A percentile compares a stretch with the other conserved stretches of the same genome.
These are phyloP conservation scores for Thryonomys swinderianus DNA, from an alignment of 2,113 vertebrate genomes.

Conservation along the genomic window DNA sequence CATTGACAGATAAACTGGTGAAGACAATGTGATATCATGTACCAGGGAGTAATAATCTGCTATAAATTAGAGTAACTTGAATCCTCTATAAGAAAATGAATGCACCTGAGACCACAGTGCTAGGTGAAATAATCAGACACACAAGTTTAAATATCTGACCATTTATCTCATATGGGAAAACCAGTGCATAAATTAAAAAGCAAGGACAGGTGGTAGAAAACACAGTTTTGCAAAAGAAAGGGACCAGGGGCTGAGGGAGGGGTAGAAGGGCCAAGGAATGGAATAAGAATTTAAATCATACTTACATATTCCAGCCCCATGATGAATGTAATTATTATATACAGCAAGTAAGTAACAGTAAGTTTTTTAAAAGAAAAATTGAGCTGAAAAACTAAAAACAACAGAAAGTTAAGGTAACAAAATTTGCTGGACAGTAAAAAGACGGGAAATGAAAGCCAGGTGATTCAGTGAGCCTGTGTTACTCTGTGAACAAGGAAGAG, in stretches of 20 bases:
- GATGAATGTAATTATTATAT: not conserved
- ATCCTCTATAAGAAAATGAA: not conserved
- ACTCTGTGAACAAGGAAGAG: not conserved
- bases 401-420: not conserved
- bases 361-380: not conserved
- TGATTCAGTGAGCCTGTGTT: not conserved
- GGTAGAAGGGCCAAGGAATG: not conserved
- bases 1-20: not conserved
- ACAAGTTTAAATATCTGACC: not conserved
- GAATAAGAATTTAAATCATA: not conserved
- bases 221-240: not conserved
- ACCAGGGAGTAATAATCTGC: not conserved
- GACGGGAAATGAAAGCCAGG: not conserved
- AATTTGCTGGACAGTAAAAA: not conserved
- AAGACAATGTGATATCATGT: not conserved
- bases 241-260: not conserved
- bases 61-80: not conserved
- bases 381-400: not conserved
- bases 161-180: not conserved
- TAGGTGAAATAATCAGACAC: not conserved
- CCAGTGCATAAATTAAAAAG: not conserved
- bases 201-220: not conserved
- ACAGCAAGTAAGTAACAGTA: too few relatives aligned
- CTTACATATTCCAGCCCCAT: not conserved
- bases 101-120: not conserved